Conservation (phyloP, 2,113 vertebrate species). For the Halichoerus grypus region DNA sequence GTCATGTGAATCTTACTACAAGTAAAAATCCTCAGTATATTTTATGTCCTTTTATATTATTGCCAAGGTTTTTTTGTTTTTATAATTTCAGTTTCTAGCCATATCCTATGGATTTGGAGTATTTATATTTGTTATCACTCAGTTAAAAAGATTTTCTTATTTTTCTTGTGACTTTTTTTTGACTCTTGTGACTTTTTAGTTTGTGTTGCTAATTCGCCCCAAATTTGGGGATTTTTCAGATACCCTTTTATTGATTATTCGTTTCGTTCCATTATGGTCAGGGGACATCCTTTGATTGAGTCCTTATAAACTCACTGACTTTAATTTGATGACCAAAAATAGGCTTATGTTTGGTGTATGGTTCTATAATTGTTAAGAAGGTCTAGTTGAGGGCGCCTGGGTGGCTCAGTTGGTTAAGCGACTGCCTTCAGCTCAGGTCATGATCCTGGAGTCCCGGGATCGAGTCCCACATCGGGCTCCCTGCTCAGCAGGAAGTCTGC, state of each 20-base stretch:
- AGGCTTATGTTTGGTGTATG: not conserved
- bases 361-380: not conserved
- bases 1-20: not conserved
- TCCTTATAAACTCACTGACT: not conserved
- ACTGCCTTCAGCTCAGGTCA: no score
- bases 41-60: not conserved
- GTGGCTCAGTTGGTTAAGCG: no score
- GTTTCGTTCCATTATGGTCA: not conserved
- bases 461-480: no score
- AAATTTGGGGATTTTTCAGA: not conserved
- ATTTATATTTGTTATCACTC: not conserved
- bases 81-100: not conserved
- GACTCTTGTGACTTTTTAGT: not conserved
- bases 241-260: not conserved
- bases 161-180: not conserved
- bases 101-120: not conserved
- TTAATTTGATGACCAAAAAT: not conserved
- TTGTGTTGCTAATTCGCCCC: not conserved
- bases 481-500: no score
- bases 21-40: not conserved
- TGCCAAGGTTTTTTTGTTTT: not conserved
- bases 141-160: not conserved
- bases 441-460: no score
- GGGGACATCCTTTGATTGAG: not conserved
- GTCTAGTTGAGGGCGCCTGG: not conserved